A percentile compares a stretch with the other conserved stretches of the same genome.
phyloP scores from a whole-genome alignment of 2,888 invertebrate species.

The Drosophila prolongata region DNA sequence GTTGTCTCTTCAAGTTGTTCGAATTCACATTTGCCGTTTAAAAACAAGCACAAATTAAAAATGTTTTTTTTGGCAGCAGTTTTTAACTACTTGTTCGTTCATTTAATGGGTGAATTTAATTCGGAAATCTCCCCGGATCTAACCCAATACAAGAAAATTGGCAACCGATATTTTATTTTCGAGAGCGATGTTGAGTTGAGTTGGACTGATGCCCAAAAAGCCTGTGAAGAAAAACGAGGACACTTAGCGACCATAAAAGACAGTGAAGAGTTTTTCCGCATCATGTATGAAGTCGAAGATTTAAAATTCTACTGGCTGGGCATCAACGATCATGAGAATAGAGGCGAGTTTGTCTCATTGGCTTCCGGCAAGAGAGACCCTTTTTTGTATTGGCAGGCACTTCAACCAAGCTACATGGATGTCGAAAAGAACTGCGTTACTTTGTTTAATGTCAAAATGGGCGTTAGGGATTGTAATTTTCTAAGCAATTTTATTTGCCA shows the following conservation, averaged over 20 bases:
- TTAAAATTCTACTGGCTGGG: neutral
- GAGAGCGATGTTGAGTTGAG: neutral
- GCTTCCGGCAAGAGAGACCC: neutral
- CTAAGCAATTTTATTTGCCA: neutral
- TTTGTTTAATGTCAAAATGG: too few species aligned
- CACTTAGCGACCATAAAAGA: neutral
- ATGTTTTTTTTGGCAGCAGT: neutral
- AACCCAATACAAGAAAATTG: neutral
- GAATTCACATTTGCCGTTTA: neutral
- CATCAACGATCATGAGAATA: neutral
- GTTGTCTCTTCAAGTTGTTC: neutral
- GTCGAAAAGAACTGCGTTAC: too few species aligned
- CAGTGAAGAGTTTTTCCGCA: neutral
- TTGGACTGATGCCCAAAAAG: neutral
- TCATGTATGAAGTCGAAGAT: neutral
- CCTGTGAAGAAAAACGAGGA: neutral
- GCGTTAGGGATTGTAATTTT: too few species aligned
- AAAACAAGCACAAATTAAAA: neutral
- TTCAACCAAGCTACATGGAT: neutral
- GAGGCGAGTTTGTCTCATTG: neutral
- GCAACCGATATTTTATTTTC: neutral
- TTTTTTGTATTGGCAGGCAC: neutral
- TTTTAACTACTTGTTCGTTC: neutral
- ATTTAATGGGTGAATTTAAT: too few species aligned
- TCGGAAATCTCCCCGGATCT: neutral